phyloP scores from a whole-genome alignment of 2,888 invertebrate species.

The Strigamia transsilvanica region DNA sequence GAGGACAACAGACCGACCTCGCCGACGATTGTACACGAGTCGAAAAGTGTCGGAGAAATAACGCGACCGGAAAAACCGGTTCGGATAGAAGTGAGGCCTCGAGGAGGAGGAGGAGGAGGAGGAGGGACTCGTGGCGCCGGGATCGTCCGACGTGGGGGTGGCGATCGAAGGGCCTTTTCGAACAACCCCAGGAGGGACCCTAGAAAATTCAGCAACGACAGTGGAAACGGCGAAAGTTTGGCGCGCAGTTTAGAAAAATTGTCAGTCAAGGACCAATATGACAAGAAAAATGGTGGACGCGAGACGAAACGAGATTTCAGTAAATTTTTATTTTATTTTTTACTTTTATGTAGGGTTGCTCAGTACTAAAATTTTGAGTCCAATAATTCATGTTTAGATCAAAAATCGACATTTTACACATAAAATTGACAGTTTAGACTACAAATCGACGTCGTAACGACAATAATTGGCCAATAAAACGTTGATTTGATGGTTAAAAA shows the following conservation, averaged over 20 bases:
- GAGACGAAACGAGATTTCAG: not conserved
- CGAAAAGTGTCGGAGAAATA: constrained; percentile 52
- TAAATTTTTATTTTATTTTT: not conserved
- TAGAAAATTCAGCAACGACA: constrained; percentile 53
- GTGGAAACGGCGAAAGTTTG: constrained; percentile 51
- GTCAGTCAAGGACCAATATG: constrained; percentile 7
- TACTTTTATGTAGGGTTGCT: too few relatives aligned
- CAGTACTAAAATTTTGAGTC: too few relatives aligned
- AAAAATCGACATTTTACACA: too few relatives aligned
- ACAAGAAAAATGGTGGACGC: constrained; percentile 1
- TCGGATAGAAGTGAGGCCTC: constrained; percentile 60
- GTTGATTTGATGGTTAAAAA: too few relatives aligned
- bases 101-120: too few relatives aligned
- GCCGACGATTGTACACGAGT: not conserved
- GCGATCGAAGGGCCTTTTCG: constrained; percentile 48
- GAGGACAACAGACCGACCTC: constrained; percentile 28
- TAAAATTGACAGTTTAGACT: too few relatives aligned
- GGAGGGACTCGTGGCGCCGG: constrained; percentile 56
- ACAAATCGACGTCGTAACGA: too few relatives aligned
- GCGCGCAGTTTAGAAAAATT: not conserved
- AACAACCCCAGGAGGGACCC: constrained; percentile 52
- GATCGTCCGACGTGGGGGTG: constrained; percentile 56
- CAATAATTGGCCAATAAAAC: too few relatives aligned
- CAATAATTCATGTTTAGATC: too few relatives aligned
- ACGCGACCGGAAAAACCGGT: constrained; percentile 61